phyloP scores from a whole-genome alignment of 2,888 invertebrate genomes.

The Philopedon plagiatum region DNA sequence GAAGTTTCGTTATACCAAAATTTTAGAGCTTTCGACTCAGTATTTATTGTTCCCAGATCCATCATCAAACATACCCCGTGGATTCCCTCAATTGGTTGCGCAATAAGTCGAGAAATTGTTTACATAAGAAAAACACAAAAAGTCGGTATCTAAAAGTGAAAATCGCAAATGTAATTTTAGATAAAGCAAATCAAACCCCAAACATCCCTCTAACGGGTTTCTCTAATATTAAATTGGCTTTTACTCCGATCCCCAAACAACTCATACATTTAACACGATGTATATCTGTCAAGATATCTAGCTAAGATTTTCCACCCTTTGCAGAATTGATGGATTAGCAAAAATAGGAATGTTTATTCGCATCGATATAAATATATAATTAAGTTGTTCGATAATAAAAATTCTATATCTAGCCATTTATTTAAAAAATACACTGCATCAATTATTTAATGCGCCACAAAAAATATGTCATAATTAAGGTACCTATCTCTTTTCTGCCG shows the following conservation, averaged over 20 bases:
- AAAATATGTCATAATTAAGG: too few relatives aligned
- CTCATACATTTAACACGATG: constrained; percentile 48
- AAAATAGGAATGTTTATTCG: background rate
- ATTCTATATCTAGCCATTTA: too few relatives aligned
- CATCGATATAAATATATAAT: background rate
- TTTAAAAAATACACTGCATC: too few relatives aligned
- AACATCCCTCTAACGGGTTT: constrained; percentile 43
- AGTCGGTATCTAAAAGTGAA: constrained; percentile 42
- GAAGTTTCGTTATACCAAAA: too few relatives aligned
- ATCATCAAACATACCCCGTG: constrained; percentile 9
- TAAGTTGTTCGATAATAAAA: background rate
- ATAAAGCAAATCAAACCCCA: constrained; percentile 46
- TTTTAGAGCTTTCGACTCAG: background rate
- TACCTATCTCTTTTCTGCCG: too few relatives aligned
- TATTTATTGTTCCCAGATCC: constrained; percentile 22
- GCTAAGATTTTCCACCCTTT: constrained; percentile 44
- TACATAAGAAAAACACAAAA: constrained; percentile 44
- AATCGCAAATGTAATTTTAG: constrained; percentile 47
- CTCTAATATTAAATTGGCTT: constrained; percentile 47
- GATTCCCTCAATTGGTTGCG: constrained; percentile 29
- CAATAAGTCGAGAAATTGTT: constrained; percentile 45
- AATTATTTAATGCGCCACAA: too few relatives aligned
- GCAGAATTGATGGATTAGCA: constrained; percentile 42
- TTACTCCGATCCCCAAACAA: constrained; percentile 46
- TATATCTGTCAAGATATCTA: constrained; percentile 50